These are phyloP conservation scores for Petrolisthes manimaculis DNA, from an alignment of 2,888 invertebrate species.

Conservation along the genomic window DNA sequence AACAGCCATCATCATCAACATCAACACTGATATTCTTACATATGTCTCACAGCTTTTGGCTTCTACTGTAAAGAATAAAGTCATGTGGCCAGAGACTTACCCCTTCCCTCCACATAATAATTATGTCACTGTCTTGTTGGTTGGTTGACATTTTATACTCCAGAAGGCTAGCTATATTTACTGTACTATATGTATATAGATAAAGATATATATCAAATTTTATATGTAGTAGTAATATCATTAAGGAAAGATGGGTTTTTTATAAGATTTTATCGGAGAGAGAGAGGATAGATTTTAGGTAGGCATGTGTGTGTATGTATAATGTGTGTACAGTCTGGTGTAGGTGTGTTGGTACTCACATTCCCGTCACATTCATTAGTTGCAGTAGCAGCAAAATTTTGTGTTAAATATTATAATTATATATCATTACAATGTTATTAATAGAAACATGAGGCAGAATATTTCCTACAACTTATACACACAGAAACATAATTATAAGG, in stretches of 20 bases:
- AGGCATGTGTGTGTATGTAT: no score
- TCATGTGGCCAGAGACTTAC: neutral
- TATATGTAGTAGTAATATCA: conserved; percentile 50
- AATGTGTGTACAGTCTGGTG: no score
- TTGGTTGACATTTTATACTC: conserved; percentile 33
- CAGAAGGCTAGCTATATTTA: conserved; percentile 51
- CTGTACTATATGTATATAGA: conserved; percentile 60
- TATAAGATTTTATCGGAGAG: conserved; percentile 32
- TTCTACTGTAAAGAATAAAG: no score
- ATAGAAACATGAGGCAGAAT: no score
- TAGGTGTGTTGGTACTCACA: no score
- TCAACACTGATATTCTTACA: neutral
- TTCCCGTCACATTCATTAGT: no score
- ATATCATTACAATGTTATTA: no score
- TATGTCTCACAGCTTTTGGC: conserved; percentile 27
- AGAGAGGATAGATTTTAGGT: neutral
- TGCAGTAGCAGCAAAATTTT: no score
- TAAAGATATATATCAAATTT: conserved; percentile 51
- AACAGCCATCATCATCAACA: no score
- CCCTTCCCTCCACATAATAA: conserved; percentile 23
- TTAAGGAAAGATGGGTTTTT: conserved; percentile 31
- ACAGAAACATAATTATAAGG: no score
- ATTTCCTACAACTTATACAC: no score
- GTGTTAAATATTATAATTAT: no score
- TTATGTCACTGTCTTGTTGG: conserved; percentile 15